These are phyloP conservation scores for Eulemur coronatus DNA, from an alignment of 2,797 vertebrate genomes.

Conservation along the genomic window DNA sequence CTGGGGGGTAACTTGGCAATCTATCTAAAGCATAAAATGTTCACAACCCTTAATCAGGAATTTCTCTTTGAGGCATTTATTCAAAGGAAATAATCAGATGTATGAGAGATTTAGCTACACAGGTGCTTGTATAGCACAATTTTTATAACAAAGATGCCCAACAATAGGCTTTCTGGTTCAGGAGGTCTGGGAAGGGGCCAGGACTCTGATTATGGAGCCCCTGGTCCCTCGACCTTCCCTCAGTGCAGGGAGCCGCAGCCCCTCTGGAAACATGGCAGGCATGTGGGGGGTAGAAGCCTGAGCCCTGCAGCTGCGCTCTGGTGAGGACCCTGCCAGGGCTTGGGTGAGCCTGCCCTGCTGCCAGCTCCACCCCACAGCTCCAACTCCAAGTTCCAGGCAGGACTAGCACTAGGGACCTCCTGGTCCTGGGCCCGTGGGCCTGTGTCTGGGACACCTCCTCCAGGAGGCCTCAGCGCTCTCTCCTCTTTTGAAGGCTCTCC, in stretches of 20 bases:
- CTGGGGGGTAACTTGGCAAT: neutral
- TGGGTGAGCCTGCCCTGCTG: neutral
- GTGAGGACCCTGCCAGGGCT: neutral
- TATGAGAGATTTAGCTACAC: neutral
- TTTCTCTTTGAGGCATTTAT: neutral
- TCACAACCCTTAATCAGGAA: neutral
- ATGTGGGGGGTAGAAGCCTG: neutral
- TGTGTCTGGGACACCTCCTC: neutral
- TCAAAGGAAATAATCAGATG: neutral
- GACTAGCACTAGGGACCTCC: too few relatives aligned
- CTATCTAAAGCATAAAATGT: neutral
- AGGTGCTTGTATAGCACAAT: too few relatives aligned
- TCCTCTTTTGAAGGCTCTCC: neutral
- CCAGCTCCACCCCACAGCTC: too few relatives aligned
- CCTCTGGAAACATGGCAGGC: neutral
- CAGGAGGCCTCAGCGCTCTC: neutral
- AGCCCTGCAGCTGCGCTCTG: rapidly evolving
- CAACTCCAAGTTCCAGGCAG: neutral
- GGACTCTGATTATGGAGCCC: neutral
- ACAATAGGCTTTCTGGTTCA: neutral
- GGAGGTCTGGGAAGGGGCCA: neutral
- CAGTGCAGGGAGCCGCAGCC: neutral
- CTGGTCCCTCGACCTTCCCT: rapidly evolving
- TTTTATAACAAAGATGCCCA: too few relatives aligned
- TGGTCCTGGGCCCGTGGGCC: neutral